Conservation (phyloP, 2,888 invertebrate genomes). For the Lycaena phlaeas region DNA sequence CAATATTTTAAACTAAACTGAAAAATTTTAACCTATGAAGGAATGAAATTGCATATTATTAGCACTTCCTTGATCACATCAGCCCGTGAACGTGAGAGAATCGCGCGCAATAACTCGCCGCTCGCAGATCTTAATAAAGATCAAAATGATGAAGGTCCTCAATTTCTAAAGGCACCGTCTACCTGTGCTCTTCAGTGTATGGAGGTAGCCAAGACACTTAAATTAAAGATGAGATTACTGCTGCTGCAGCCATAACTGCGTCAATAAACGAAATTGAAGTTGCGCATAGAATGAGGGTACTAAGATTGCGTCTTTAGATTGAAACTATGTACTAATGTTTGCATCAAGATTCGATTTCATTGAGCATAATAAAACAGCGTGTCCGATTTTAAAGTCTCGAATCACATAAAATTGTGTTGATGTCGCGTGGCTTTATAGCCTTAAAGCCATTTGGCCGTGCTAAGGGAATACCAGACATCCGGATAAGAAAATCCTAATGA, state of each 20-base stretch:
- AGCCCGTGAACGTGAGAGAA: background rate
- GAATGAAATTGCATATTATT: no score
- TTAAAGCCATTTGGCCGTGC: background rate
- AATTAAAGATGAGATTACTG: background rate
- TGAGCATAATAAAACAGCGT: background rate
- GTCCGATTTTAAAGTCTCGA: slow-evolving; percentile 1
- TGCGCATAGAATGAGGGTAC: background rate
- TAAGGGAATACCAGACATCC: background rate
- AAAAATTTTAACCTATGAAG: no score
- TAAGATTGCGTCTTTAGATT: background rate
- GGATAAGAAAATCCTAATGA: slow-evolving; percentile 2
- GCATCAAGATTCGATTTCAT: background rate
- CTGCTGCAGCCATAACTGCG: background rate
- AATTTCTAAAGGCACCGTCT: no score
- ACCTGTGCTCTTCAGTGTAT: no score
- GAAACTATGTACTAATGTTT: no score
- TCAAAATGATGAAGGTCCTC: background rate
- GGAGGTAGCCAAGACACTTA: no score
- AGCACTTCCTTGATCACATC: background rate
- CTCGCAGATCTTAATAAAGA: background rate
- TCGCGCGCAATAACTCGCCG: background rate
- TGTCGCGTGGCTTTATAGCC: background rate
- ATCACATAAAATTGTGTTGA: background rate
- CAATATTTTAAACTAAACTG: no score
- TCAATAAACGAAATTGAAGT: background rate